Base-by-base conservation (phyloP, 2,113 vertebrate genomes). In the Mohoua ochrocephala region DNA sequence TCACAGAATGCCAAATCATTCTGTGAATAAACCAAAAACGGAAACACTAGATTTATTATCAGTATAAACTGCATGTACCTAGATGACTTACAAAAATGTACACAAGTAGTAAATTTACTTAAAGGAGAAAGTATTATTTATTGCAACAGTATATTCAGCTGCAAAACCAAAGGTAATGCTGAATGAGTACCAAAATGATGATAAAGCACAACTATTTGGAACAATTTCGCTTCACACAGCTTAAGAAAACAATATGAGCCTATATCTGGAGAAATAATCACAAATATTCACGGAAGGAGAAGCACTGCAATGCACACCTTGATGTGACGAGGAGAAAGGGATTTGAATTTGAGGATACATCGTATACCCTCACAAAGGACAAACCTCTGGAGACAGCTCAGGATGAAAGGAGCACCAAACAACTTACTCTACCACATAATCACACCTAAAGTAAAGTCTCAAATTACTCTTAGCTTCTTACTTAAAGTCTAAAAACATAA, bases 301-400 rank as follows among this genome's bases (percentile, higher is more conserved):
- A 77, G 41, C 22, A 73, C 24, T 26, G 17, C 17, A 75, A 39
- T 3, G 21, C 18, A 42, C 23, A 67, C 23, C 10, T 75, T 56
- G 35, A 67, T 54, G 33, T 52, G 42, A 78, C 0, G 2, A 18
- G 14, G 30, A 89, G 20, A 91, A 93, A 35, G 3, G 4, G 18
- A 69, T 59, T 54, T 84, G 39, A 57, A 84, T 70, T 54, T 15
- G 39, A 84, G 28, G 39, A 42, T 1, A 2, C 13, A 42, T 28
- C 1, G 1, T 42, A 15, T 0, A 54, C 1, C 1, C 3, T 42
- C 16, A 11, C 57, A 64, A 47, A n/a, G 19, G 31, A 16, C 19
- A 67, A 69, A 65, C 23, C 18, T 59, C 52, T n/a, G n/a, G 28
- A 81, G 33, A 26, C 21, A 86, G 24, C 28, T 84, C 50, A 37